Base-by-base conservation (phyloP, 2,888 invertebrate species). In the Dendrolimus houi region DNA sequence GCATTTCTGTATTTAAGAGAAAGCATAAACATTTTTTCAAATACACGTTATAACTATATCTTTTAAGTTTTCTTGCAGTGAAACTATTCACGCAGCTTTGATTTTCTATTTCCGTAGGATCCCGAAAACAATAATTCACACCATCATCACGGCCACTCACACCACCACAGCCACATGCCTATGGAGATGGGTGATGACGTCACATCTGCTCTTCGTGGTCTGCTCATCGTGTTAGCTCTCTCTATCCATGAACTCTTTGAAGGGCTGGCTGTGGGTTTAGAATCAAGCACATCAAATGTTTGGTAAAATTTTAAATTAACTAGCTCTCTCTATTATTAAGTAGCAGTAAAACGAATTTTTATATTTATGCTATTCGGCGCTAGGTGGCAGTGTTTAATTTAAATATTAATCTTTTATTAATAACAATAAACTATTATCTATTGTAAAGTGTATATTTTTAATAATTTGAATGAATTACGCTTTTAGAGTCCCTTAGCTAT, bases 211-310 rank as follows among this genome's bases (percentile, higher is more conserved):
- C 83, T 96, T 55, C 92, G 95, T 62, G 96, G 95, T 14, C 85
- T 97, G 17, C 91, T 97, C 57, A 94, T 97, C 56, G 96, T 97
- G 0, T 84, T 96, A 54, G 97, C 97, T 1, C 86, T 97, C 29
- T 96, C 96, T 10, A 93, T 97, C 59, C 97, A 97, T 75, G 97
- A 97, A 74, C 87, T 96, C 0, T 96, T 97, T 72, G 97, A 97
- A 87, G 97, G 96, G 17, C 86, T 96, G 56, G 95, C 96, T 12
- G 95, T 97, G 12, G 96, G 96, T 0, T 81, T 96, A 58, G 96
- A 96, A 75, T 87, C 92, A 12, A 92, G 93, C 40, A 85, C 86
- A 40, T 67, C 78, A 7, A 66, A 85, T 54, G 87, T 90, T 41
- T 90, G 90, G 90, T 90, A 66, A 76, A 79, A 68, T 41, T 52